Conservation (phyloP, 2,113 vertebrate genomes). For the Piprites chloris region DNA sequence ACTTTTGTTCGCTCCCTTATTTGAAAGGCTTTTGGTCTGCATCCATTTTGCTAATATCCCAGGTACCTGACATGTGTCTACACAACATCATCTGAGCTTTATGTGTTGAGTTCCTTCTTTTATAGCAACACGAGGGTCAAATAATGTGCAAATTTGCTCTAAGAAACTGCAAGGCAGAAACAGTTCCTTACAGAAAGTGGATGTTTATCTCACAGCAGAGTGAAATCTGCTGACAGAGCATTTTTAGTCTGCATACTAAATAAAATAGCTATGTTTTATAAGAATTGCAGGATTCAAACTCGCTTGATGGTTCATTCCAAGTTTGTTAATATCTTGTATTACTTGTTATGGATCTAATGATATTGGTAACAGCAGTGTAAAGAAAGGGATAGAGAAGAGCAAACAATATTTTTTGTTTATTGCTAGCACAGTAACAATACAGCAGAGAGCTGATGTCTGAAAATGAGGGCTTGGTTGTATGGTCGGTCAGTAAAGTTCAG, state of each 20-base stretch:
- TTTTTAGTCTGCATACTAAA: neutral
- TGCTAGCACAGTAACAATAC: neutral
- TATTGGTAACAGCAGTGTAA: neutral
- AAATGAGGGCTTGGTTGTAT: neutral
- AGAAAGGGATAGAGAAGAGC: neutral
- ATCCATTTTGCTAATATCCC: neutral
- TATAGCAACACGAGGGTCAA: neutral
- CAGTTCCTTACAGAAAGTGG: neutral
- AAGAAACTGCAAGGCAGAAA: neutral
- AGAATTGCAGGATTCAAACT: neutral
- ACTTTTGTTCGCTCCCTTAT: neutral
- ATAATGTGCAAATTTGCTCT: neutral
- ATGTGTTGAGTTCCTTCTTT: neutral
- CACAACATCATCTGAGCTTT: neutral
- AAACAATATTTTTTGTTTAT: neutral
- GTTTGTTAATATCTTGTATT: neutral
- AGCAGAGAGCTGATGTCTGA: neutral
- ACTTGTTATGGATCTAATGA: neutral
- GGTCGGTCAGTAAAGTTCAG: neutral
- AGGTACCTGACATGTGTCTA: neutral
- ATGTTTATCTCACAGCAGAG: neutral
- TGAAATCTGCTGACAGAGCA: neutral
- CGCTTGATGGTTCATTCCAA: neutral
- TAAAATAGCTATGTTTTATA: neutral
- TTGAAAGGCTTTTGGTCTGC: constrained; percentile 1